phyloP scores from a whole-genome alignment of 2,113 vertebrate genomes.

The Neodon shergylaensis region DNA sequence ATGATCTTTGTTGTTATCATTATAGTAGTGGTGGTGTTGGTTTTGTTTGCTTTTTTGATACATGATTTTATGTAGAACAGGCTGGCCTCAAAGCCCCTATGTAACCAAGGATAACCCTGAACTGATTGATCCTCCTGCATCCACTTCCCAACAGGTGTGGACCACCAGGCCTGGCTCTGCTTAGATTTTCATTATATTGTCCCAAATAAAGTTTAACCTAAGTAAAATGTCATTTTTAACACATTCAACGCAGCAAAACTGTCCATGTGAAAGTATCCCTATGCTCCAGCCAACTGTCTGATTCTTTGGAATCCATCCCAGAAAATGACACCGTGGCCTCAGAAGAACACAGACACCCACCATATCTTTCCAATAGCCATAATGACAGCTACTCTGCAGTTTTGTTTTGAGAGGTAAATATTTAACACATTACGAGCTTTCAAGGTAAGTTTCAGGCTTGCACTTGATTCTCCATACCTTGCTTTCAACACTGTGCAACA shows the following conservation, averaged over 20 bases:
- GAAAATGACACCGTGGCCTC: slow-evolving; percentile 4
- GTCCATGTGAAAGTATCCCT: neutral
- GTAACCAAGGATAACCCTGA: neutral
- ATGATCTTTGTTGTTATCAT: neutral
- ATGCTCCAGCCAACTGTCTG: neutral
- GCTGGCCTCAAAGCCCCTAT: neutral
- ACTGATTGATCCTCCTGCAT: neutral
- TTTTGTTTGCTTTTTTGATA: neutral
- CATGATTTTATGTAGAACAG: neutral
- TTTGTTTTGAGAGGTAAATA: neutral
- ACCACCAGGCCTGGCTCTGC: neutral
- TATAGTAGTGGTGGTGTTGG: neutral
- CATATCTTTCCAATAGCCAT: neutral
- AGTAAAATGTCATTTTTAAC: slow-evolving; percentile 60
- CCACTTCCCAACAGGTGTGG: neutral
- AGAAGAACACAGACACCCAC: neutral
- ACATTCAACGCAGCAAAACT: slow-evolving; percentile 35
- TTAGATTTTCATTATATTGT: slow-evolving; percentile 24
- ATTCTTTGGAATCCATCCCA: neutral
- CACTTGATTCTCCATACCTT: neutral
- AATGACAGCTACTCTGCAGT: neutral
- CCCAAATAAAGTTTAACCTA: slow-evolving; percentile 53
- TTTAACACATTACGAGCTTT: neutral
- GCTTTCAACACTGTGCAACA: neutral
- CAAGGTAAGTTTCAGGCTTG: slow-evolving; percentile 3